Percentiles rank a stretch among this genome's conserved stretches.
Evolutionary conservation across 1,140 invertebrate genomes (phyloP).

Genomic region (Ceratina calcarata): DNA sequence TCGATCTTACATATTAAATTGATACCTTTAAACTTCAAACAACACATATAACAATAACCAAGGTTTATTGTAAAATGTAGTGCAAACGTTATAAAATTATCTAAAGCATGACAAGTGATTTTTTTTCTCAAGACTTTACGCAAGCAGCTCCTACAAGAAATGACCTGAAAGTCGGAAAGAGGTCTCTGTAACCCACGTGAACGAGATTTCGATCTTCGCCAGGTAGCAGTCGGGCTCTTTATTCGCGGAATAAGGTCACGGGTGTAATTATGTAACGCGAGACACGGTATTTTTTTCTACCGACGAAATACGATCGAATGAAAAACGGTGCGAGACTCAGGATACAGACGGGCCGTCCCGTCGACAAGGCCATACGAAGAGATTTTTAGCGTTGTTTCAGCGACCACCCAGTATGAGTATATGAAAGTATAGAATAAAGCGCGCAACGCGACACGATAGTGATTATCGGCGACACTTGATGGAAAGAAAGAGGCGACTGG

Average conservation of each 20-base stretch:
- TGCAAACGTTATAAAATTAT: too few species aligned
- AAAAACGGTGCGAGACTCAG: not conserved
- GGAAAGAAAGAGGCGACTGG: not conserved
- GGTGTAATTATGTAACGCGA: constrained; percentile 39
- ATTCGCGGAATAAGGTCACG: constrained; percentile 47
- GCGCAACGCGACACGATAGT: constrained; percentile 49
- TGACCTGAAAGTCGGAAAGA: not conserved
- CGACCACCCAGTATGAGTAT: constrained; percentile 11
- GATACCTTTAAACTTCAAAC: not conserved
- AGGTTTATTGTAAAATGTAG: not conserved
- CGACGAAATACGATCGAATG: constrained; percentile 12
- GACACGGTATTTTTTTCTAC: constrained; percentile 3
- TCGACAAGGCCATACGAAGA: constrained; percentile 15
- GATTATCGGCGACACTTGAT: constrained; percentile 43
- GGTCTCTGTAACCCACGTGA: not conserved
- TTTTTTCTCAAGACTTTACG: not conserved
- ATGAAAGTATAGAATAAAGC: not conserved
- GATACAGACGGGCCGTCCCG: not conserved
- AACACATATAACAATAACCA: not conserved
- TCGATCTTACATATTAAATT: not conserved
- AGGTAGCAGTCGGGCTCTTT: constrained; percentile 9
- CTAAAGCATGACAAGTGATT: too few species aligned
- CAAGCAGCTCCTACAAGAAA: not conserved
- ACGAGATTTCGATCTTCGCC: constrained; percentile 16
- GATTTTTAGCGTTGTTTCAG: constrained; percentile 1